Conservation (phyloP, 2,113 vertebrate species). For the Meles meles region DNA sequence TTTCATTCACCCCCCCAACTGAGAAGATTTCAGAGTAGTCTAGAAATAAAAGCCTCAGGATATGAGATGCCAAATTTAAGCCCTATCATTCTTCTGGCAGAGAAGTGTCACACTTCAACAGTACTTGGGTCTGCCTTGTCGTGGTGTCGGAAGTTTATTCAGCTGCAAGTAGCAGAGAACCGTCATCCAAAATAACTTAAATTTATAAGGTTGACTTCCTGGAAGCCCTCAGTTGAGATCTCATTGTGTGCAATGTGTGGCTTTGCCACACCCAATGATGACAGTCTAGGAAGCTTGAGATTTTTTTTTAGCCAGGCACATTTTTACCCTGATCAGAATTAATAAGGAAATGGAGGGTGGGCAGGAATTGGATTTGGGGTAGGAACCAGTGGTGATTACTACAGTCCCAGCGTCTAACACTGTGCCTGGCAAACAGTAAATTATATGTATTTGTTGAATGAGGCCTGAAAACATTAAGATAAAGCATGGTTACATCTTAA, state of each 20-base stretch:
- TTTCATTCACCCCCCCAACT: slow-evolving; percentile 57
- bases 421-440: not conserved
- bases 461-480: not conserved
- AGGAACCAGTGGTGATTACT: not conserved
- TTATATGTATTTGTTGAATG: not conserved
- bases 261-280: not conserved
- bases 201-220: not conserved
- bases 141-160: not conserved
- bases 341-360: not conserved
- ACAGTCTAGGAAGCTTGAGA: not conserved
- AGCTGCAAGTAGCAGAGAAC: not conserved
- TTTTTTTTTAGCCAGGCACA: not conserved
- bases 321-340: not conserved
- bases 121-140: not conserved
- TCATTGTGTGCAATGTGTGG: not conserved
- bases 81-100: not conserved
- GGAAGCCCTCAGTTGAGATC: not conserved
- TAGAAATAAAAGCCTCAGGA: slow-evolving; percentile 54
- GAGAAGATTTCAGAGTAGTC: slow-evolving; percentile 1
- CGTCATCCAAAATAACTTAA: not conserved
- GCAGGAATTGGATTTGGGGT: not conserved
- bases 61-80: not conserved
- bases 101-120: not conserved
- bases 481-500: not conserved
- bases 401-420: not conserved